Evolutionary conservation across 2,888 invertebrate genomes (phyloP), one percentile per base, ranked within the genome.

Genomic region (Epinotia brunnichana): DNA sequence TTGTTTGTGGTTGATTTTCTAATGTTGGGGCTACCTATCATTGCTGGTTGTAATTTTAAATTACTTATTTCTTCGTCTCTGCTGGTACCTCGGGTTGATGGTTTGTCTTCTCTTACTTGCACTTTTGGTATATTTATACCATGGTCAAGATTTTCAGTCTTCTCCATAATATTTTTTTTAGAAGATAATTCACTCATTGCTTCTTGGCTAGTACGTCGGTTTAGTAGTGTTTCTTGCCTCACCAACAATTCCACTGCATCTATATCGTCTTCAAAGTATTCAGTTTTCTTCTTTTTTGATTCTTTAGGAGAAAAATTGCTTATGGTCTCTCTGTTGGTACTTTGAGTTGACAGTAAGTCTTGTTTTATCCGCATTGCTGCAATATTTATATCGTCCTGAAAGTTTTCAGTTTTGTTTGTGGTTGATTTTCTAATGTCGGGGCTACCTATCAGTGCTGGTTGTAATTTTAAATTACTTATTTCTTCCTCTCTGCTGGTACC

Each of bases 1-100:
- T 53, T 53, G n/a, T n/a, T 48, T 35, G 35, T 9, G 35, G 7
- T 3, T 62, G n/a, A 63, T 29, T 63, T 63, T n/a, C 29, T 10
- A 13, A 3, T 63, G 2, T 48, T 1, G 11, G 1, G 13, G 13
- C 41, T 11, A 9, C 11, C 15, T n/a, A 24, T 13, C 13, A 17
- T 19, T 60, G n/a, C 3, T 17, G 9, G 4, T 39, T 39, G 44
- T 24, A 41, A 44, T 48, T 44, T n/a, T 24, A n/a, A 4, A 63
- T 62, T 2, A 0, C 13, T 17, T 19, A 19, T n/a, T 17, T 63
- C 35, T 63, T n/a, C 24, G 7, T 53, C 35, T 63, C 2, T 63
- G 5, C 13, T 29, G 17, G 35, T 35, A 21, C n/a, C n/a, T 21
- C 10, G 21, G 5, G 2, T 10, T 41, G 5, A 10, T 35, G 35